Base-by-base conservation (phyloP, 2,113 vertebrate species). In the Fulmarus glacialis region DNA sequence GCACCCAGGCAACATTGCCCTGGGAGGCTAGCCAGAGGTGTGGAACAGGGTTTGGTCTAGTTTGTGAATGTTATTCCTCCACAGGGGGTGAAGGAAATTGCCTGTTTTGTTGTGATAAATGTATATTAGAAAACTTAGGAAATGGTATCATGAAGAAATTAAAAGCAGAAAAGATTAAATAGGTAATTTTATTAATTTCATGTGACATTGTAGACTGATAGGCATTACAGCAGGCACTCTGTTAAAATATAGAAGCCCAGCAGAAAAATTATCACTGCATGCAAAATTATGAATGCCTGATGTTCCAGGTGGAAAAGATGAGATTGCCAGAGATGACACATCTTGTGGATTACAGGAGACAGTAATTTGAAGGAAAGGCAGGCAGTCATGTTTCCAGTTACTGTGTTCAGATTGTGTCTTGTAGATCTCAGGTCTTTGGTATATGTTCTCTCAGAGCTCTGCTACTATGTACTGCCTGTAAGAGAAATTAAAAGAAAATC, bases 261-360 rank as follows among this genome's bases (percentile, higher is more conserved):
- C 34, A 81, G 74, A 53, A 66, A 66, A 24, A 11, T 66, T 34
- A 55, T 45, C 2, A 38, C 12, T 21, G 9, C 0, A 1, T 24
- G 16, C 15, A 48, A 68, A 64, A 59, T 87, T 55, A 29, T 8
- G 21, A 75, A 45, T n/a, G 16, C 26, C 7, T 58, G 68, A 62
- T 56, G 4, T 67, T 75, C 34, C 52, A 8, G 9, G 13, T 50
- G 19, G 43, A 40, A 82, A 94, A 67, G n/a, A 47, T 38, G 71
- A 67, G 20, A 17, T 50, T 53, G 29, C 43, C 23, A 42, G 42
- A 45, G 12, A 18, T 0, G 0, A 45, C 0, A 0, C 30, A 16
- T 60, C 11, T 36, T 34, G 6, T 29, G 34, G 53, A 55, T 17
- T 22, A 4, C 32, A 23, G 40, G 19, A 56, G 16, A 29, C 16